A percentile compares a stretch with the other conserved stretches of the same genome.
These are phyloP conservation scores for Cygnus olor DNA, from an alignment of 2,797 vertebrate genomes.

Conservation along the genomic window DNA sequence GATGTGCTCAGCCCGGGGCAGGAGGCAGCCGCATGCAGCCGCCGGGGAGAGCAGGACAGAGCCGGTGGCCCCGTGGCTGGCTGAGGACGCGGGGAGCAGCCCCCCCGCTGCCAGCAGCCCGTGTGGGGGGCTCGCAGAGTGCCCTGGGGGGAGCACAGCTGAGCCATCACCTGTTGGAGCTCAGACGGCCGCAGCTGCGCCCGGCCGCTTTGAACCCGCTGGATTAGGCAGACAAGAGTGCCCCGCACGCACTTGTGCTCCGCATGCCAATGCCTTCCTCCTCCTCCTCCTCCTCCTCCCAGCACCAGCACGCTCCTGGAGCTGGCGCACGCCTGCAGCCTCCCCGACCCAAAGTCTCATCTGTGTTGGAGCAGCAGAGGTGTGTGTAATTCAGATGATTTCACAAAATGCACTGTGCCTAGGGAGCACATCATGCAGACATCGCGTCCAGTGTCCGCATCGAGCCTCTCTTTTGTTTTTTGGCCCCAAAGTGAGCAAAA, in stretches of 20 bases:
- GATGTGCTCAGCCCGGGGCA: neutral
- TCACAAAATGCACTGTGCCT: no score
- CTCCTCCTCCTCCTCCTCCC: neutral
- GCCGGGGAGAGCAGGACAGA: neutral
- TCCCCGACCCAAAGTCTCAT: fast-evolving
- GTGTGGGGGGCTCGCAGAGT: neutral
- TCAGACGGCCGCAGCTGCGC: slow-evolving; percentile 66
- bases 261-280: slow-evolving; percentile 28
- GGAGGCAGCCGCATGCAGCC: neutral
- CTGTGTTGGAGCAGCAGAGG: neutral
- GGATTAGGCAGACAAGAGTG: slow-evolving; percentile 43
- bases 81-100: neutral
- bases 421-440: no score
- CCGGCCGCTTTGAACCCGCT: slow-evolving; percentile 39
- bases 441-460: no score
- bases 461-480: neutral
- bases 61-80: neutral
- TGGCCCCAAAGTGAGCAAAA: neutral
- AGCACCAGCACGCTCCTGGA: fast-evolving
- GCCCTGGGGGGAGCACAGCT: slow-evolving; percentile 54
- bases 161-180: slow-evolving; percentile 67
- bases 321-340: neutral
- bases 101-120: neutral
- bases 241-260: slow-evolving; percentile 19
- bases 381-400: no score